Evolutionary conservation across 2,113 vertebrate genomes (phyloP), one percentile per base, ranked within the genome.

Genomic region (Glareola pratincola): DNA sequence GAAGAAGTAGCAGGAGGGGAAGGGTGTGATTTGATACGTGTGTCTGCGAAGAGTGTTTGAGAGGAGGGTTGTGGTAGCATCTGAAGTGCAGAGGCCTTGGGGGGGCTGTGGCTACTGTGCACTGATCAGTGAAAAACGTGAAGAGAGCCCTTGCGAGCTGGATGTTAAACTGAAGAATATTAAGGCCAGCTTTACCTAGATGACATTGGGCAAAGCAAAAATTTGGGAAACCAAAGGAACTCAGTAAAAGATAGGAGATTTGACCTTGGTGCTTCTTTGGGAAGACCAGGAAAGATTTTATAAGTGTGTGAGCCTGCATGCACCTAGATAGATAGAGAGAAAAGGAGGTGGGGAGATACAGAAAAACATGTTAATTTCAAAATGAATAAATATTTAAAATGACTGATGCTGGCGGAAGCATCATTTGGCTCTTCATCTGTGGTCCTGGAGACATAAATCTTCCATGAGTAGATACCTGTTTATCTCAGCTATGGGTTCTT

Each of bases 381-480:
- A 77, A 69, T 30, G 12, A 83, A 72, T 22, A 24, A 80, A 15
- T 12, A 4, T 67, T 85, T 73, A 39, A 77, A 80, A 53, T 71
- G 1, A 32, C 11, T 71, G n/a, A 8, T 57, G 19, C n/a, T 32
- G 8, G 8, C 0, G 1, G 57, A 43, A 66, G 6, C 16, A 30
- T 60, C 18, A 12, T 50, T 64, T 91, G 27, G 9, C 9, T 86
- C 22, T 94, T 86, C 1, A 2, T 4, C 20, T 77, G 27, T 53
- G 23, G 9, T 83, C 5, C 50, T 81, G 32, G 8, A 77, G 54
- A 64, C 14, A 47, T 14, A 53, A 51, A 69, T 62, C 21, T 68
- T 2, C 51, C 16, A 41, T 48, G 34, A 68, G 12, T 77, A 56
- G 30, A 30, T 76, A 79, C 2, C 10, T 59, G 0, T 79, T 64